Percentiles rank a stretch among this genome's conserved stretches.
phyloP scores from a whole-genome alignment of 2,113 vertebrate genomes.

The Poeciliopsis turrubarensis region DNA sequence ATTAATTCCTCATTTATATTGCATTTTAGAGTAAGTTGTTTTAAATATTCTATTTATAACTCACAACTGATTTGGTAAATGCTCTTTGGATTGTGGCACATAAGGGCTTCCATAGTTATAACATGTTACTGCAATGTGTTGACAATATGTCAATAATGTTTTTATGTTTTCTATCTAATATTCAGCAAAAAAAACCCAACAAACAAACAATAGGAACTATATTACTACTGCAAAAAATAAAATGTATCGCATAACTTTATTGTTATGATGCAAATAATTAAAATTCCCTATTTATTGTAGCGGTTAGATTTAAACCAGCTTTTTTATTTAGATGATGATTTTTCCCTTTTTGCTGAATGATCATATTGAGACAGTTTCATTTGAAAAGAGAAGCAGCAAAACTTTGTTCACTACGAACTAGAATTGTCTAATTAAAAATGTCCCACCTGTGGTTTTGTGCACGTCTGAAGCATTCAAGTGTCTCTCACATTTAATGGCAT shows the following conservation, averaged over 20 bases:
- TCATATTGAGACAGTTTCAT: conserved; percentile 13
- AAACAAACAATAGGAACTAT: background rate
- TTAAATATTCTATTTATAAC: background rate
- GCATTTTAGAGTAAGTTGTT: background rate
- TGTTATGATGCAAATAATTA: background rate
- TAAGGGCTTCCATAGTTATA: background rate
- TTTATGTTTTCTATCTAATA: too few relatives aligned
- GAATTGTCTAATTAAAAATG: conserved; percentile 11
- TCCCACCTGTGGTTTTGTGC: conserved; percentile 33
- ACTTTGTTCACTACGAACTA: conserved; percentile 49
- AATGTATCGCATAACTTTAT: background rate
- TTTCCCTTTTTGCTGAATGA: background rate
- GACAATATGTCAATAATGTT: background rate
- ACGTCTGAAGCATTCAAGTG: background rate
- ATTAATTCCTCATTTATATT: background rate
- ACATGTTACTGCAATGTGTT: background rate
- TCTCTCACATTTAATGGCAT: background rate
- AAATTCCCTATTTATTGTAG: background rate
- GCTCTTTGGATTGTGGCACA: background rate
- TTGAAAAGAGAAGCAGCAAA: conserved; percentile 45
- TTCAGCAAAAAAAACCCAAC: too few relatives aligned
- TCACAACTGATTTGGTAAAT: background rate
- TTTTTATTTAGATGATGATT: background rate
- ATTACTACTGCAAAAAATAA: background rate
- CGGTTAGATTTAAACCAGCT: background rate